Conservation (phyloP, 2,113 vertebrate species). For the Arizona elegans region DNA sequence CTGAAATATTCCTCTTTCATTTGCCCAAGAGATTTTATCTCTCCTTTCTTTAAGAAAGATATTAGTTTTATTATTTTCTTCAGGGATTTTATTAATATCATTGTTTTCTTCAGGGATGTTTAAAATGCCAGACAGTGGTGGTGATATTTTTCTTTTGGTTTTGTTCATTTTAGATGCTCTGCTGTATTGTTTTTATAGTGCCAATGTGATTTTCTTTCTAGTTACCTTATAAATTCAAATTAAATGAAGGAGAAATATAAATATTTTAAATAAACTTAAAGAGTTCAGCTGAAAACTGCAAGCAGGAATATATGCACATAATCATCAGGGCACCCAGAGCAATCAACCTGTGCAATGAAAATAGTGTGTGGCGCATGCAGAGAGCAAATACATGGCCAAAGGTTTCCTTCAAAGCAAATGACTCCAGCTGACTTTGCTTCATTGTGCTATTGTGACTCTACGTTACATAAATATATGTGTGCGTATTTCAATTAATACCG, state of each 20-base stretch:
- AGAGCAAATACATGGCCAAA: background rate
- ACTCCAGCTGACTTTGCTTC: background rate
- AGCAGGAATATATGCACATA: background rate
- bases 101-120: background rate
- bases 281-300: background rate
- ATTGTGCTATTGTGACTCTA: background rate
- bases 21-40: background rate
- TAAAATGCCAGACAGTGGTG: background rate
- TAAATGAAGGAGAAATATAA: background rate
- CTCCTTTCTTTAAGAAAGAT: background rate
- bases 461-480: rapidly evolving
- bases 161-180: background rate
- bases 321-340: background rate
- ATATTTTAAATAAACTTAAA: constrained; percentile 1
- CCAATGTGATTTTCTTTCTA: background rate
- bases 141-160: background rate
- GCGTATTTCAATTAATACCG: background rate
- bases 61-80: background rate
- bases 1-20: background rate
- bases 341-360: background rate
- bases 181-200: background rate
- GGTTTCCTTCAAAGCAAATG: background rate
- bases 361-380: background rate
- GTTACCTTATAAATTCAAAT: background rate
- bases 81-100: background rate